Evolutionary conservation across 2,113 vertebrate species (phyloP), one percentile per base, ranked within the genome.

Genomic region (Zootoca vivipara): DNA sequence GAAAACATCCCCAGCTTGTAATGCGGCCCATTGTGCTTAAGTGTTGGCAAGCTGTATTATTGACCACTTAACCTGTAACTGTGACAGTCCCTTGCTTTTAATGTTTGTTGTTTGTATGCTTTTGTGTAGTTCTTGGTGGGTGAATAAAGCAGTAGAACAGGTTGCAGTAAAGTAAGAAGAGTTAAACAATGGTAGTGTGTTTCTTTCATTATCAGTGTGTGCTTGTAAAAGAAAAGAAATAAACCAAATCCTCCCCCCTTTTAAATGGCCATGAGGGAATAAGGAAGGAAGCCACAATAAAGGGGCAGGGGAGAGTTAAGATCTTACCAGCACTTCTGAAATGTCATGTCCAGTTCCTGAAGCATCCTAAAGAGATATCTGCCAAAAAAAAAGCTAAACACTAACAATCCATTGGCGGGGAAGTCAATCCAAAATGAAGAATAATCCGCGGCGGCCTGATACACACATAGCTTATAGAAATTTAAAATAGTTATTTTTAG

Each of bases 391-490:
- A 33, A 78, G n/a, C 22, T 52, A 42, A 87, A 88, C 18, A 16
- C 4, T 56, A 83, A 93, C 93, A 94, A 95, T 95, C 96, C 96
- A 94, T 93, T 96, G 96, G 95, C 89, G 90, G 96, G 94, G 94
- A 97, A 97, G 97, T 97, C 97, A 97, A 97, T 97, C 97, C 97
- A 96, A 94, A 95, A 95, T 95, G 96, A 93, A 96, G 95, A 97
- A 97, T 97, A 97, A 97, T 97, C 97, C 97, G 97, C 97, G 97
- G 97, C 95, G 97, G 96, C 97, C 97, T 97, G 95, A 95, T 94
- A 89, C 90, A 92, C 96, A 93, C 8, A 0, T 96, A 97, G 95
- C 78, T 91, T 95, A 94, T 89, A 8, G 86, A 96, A 95, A 96
- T 96, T 90, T 85, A 93, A 96, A 96, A 33, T 92, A 93, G 90